Evolutionary conservation across 2,113 vertebrate genomes (phyloP), one percentile per base, ranked within the genome.

Genomic region (Syrrhaptes paradoxus): DNA sequence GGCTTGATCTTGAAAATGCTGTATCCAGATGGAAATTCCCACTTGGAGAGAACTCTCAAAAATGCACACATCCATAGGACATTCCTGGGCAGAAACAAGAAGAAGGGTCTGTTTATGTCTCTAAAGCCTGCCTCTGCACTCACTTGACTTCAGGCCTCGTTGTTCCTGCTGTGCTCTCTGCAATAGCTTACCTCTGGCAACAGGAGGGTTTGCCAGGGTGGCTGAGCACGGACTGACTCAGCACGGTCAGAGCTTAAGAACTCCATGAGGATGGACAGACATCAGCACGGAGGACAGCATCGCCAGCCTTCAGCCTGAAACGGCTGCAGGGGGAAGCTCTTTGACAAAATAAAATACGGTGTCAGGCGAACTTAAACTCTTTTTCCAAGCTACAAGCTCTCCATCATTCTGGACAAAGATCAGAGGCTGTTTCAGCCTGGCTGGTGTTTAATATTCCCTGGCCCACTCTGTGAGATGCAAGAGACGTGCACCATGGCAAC

Each of bases 21-120:
- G 84, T 1, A 1, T 89, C 86, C 95, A 95, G 95, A 89, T 94
- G 93, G 93, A 95, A 96, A 94, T 94, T 95, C 95, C 93, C 87
- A 58, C 82, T 91, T 55, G 74, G 85, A 95, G 93, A 89, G 68
- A 89, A 51, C 38, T 75, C 49, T 89, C 41, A 41, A 34, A 85
- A 95, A 63, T 48, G 65, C 77, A 65, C 0, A 0, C 57, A 87
- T 45, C 38, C 62, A 31, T 45, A 45, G 31, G 83, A 95, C 17
- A 21, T 89, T 75, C 81, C 59, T 31, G 52, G 26, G 59, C 38
- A 75, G 81, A 95, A 90, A 3, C 55, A 93, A 85, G 57, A 43
- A 32, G 48, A 84, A 21, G 48, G 78, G 57, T 17, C 57, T 96
- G 73, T 71, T 91, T 63, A 15, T 72, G 36, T 11, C 66, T 87